Base-by-base conservation (phyloP, 2,113 vertebrate genomes). In the Psophia crepitans region DNA sequence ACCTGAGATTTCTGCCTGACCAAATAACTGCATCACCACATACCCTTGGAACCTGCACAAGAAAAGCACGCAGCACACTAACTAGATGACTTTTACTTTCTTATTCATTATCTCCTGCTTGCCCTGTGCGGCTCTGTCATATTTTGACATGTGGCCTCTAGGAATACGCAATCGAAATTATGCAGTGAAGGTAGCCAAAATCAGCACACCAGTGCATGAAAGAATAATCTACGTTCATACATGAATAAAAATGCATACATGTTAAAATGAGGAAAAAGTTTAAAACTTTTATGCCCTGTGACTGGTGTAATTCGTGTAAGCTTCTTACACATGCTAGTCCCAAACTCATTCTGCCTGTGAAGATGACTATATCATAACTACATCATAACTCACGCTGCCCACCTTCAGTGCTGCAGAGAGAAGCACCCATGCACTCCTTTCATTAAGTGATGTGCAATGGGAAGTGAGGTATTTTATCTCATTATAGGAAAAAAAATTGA, bases 141-240 rank as follows among this genome's bases (percentile, higher is more conserved):
- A 96, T 95, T 96, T 97, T 96, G 94, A 97, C 83, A 82, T 7
- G 43, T 70, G 88, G 78, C 65, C 95, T 79, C 94, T 93, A 96
- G 93, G 81, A 86, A 94, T 69, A 75, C 2, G 19, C 84, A 94
- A 90, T 87, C 75, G 95, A 97, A 97, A 98, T 94, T 80, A 97
- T 80, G 91, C 93, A 71, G 26, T 91, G 54, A 90, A 95, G 86
- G 88, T 87, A 92, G 95, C 61, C 87, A 96, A 96, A 97, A 90
- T 28, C 90, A 91, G 80, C 65, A 93, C 48, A 82, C 18, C 70
- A 70, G 21, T 28, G 24, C 64, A 70, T 53, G 8, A 86, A 94
- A 75, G 74, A 91, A 69, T 64, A 94, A 87, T 93, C 89, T 90
- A 91, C 11, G 3, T 68, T 70, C 60, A 75, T 37, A 86, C 20